Evolutionary conservation across 2,888 invertebrate species (phyloP).

Genomic region (Lasioglossum marginatum): DNA sequence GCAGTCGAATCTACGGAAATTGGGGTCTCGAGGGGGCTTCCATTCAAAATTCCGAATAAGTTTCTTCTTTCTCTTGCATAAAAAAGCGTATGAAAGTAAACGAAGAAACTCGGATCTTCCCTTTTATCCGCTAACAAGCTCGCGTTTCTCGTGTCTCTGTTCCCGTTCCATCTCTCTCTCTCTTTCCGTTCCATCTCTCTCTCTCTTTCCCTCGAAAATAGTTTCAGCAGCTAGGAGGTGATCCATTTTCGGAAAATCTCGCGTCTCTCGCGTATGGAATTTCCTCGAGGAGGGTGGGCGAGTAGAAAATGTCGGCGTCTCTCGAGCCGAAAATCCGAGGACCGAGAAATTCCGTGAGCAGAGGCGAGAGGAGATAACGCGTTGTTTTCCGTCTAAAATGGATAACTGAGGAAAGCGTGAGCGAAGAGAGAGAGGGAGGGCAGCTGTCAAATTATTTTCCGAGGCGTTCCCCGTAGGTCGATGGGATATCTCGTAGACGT

Average conservation of each 20-base stretch:
- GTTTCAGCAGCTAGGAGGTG: not conserved
- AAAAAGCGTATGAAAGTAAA: slow-evolving; percentile 1
- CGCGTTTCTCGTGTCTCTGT: not conserved
- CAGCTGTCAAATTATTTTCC: slow-evolving; percentile 73
- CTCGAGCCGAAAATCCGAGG: slow-evolving; percentile 22
- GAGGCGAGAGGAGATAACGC: slow-evolving; percentile 44
- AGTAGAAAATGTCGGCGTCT: not conserved
- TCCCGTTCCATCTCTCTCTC: not conserved
- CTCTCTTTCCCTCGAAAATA: not conserved
- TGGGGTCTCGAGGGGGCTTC: not conserved
- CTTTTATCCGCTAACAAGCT: slow-evolving; percentile 12
- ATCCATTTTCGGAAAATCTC: slow-evolving; percentile 10
- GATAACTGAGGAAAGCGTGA: slow-evolving; percentile 47
- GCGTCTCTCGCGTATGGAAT: slow-evolving; percentile 12
- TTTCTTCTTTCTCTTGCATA: not conserved
- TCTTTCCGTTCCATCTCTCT: not conserved
- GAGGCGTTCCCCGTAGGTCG: slow-evolving; percentile 65
- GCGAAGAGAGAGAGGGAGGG: not conserved
- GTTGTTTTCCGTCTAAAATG: slow-evolving; percentile 50
- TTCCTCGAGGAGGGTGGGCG: slow-evolving; percentile 6
- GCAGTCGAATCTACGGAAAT: slow-evolving; percentile 4
- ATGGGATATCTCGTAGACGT: slow-evolving; percentile 58
- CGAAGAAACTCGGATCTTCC: not conserved
- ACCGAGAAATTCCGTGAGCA: slow-evolving; percentile 30
- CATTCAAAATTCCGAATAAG: slow-evolving; percentile 6